phyloP scores from a whole-genome alignment of 2,888 invertebrate genomes.

The Esperia sulphurella region DNA sequence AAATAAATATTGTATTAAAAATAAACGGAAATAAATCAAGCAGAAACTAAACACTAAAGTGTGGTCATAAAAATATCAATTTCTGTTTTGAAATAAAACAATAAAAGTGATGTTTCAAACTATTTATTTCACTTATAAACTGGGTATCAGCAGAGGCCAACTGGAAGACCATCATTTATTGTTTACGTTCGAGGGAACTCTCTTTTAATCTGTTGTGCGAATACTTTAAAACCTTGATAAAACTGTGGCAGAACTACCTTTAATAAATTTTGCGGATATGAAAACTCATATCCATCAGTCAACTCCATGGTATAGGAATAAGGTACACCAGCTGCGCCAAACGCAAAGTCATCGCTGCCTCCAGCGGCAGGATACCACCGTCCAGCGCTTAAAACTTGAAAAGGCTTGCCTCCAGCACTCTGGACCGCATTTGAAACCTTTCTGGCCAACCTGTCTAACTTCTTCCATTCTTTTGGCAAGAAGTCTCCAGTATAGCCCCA shows the following conservation, averaged over 20 bases:
- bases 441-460: constrained; percentile 58
- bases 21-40: too few species aligned
- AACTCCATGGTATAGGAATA: constrained; percentile 82
- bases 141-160: too few species aligned
- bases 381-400: constrained; percentile 68
- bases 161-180: too few species aligned
- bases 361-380: constrained; percentile 82
- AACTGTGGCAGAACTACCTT: constrained; percentile 47
- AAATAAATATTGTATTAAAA: too few species aligned
- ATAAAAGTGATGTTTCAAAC: neutral
- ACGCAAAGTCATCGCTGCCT: constrained; percentile 81
- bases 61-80: constrained; percentile 29
- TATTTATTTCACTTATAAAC: too few species aligned
- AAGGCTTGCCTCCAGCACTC: constrained; percentile 60
- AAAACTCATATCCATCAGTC: constrained; percentile 81
- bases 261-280: constrained; percentile 77
- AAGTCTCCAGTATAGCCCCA: constrained; percentile 79
- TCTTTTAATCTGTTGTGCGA: constrained; percentile 43
- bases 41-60: too few species aligned
- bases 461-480: constrained; percentile 68
- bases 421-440: constrained; percentile 58
- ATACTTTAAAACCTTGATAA: constrained; percentile 58
- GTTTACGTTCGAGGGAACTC: constrained; percentile 33
- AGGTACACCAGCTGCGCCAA: constrained; percentile 71
- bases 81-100: constrained; percentile 26